Evolutionary conservation across 2,113 vertebrate species (phyloP).

Genomic region (Buteo buteo): DNA sequence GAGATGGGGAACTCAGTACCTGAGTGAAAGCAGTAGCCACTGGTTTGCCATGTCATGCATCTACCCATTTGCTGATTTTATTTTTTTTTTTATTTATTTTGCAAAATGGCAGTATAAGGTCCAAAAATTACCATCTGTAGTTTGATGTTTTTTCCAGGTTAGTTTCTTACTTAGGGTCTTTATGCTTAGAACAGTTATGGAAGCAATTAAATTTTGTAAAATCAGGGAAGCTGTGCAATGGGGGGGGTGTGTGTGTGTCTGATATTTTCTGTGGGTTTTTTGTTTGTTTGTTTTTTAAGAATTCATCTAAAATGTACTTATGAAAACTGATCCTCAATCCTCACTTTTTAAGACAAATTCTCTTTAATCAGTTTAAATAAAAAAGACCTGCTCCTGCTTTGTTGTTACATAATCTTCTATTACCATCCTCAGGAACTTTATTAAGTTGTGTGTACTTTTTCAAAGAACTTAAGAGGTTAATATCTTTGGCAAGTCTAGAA

Average conservation of each 20-base stretch:
- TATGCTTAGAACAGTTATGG: neutral
- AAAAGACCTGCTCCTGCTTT: neutral
- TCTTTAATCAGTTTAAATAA: neutral
- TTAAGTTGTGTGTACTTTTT: conserved; percentile 1
- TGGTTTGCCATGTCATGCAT: neutral
- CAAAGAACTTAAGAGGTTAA: neutral
- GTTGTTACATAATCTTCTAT: neutral
- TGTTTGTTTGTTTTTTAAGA: neutral
- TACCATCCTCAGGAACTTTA: neutral
- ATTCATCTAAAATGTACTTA: neutral
- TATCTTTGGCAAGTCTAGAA: neutral
- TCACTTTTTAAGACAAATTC: neutral
- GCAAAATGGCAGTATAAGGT: neutral
- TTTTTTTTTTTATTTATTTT: neutral
- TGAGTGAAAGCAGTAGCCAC: neutral
- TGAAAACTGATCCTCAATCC: neutral
- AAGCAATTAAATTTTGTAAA: neutral
- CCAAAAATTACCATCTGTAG: neutral
- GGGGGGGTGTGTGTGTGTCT: too few species aligned
- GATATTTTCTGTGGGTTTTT: neutral
- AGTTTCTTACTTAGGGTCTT: neutral
- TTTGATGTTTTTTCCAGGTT: neutral
- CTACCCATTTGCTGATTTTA: neutral
- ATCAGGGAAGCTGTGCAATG: neutral
- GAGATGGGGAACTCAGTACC: neutral